Evolutionary conservation across 1,140 invertebrate species (phyloP).

Genomic region (Druon quercuslanigerum): DNA sequence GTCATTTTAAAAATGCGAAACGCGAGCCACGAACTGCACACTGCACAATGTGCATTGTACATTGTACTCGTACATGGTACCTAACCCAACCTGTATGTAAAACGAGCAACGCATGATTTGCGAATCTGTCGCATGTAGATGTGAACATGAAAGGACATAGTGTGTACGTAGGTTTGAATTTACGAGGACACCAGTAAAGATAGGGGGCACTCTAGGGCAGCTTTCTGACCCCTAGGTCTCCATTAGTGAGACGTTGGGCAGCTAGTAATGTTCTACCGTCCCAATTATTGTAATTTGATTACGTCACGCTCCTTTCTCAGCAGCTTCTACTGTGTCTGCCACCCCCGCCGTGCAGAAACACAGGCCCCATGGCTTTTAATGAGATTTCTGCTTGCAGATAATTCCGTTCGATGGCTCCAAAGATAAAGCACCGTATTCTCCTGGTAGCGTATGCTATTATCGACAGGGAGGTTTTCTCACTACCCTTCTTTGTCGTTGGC

Average conservation of each 20-base stretch:
- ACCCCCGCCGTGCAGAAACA: slow-evolving; percentile 27
- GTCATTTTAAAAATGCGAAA: slow-evolving; percentile 13
- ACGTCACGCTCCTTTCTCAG: slow-evolving; percentile 42
- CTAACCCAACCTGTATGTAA: not conserved
- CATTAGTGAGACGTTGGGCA: slow-evolving; percentile 51
- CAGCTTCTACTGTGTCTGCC: slow-evolving; percentile 2
- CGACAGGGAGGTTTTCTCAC: slow-evolving; percentile 3
- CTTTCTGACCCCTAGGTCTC: slow-evolving; percentile 51
- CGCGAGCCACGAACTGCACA: not conserved
- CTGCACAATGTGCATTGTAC: slow-evolving; percentile 17
- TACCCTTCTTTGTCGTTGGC: not conserved
- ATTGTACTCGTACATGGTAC: not conserved
- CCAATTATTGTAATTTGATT: slow-evolving; percentile 61
- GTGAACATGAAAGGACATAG: slow-evolving; percentile 26
- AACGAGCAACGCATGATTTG: slow-evolving; percentile 19
- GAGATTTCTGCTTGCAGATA: slow-evolving; percentile 58
- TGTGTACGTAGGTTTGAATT: slow-evolving; percentile 29
- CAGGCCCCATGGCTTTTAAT: slow-evolving; percentile 55
- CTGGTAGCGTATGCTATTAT: slow-evolving; percentile 27
- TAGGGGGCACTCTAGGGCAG: slow-evolving; percentile 36
- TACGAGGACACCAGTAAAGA: slow-evolving; percentile 36
- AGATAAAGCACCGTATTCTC: slow-evolving; percentile 27
- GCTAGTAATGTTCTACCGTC: slow-evolving; percentile 40
- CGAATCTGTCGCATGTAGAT: slow-evolving; percentile 37
- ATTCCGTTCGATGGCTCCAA: slow-evolving; percentile 46